Base-by-base conservation (phyloP, 2,888 invertebrate genomes). In the Steinernema carpocapsae region DNA sequence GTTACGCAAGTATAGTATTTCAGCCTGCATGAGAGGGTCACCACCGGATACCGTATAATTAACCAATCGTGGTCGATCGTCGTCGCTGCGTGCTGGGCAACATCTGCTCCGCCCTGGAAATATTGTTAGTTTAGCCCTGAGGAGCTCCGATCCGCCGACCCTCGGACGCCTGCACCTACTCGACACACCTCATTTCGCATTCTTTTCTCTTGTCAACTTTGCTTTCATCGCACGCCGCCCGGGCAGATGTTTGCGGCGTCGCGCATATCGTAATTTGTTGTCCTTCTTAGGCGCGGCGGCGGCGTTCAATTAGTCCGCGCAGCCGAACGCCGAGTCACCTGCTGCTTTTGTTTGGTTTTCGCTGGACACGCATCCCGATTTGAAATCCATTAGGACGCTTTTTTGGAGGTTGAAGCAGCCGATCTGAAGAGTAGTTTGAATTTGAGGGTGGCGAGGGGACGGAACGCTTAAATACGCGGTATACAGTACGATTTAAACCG, bases 171-270 rank as follows among this genome's bases (percentile, higher is more conserved):
- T 19, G 32, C 26, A 64, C 22, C 22, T 37, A 32, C 24, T 29
- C 64, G 64, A 17, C 64, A 64, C 64, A 64, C 64, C 64, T 64
- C 64, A 64, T 64, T 64, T 64, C 64, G 64, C 64, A 64, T 64
- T 64, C 64, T 64, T 64, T 64, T 64, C 64, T 32, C 64, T 64
- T 29, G 64, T 64, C 64, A 64, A 32, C 64, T 29, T 32, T 12
- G 64, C 64, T 64, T 64, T 64, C 64, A 64, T 64, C 64, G 64
- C 64, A 14, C 56, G 64, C 64, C 64, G 64, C 64, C 10, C 37
- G 4, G 64, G 64, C 64, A 64, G 64, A 64, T 64, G 64, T 64
- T 64, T 64, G 64, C 32, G 32, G 17, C 64, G 29, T 6, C 56
- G 56, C 64, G 64, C 64, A 64, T 64, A 64, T 64, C 64, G 64